Evolutionary conservation across 1,140 invertebrate genomes (phyloP).

Genomic region (Neodiprion pinetum): DNA sequence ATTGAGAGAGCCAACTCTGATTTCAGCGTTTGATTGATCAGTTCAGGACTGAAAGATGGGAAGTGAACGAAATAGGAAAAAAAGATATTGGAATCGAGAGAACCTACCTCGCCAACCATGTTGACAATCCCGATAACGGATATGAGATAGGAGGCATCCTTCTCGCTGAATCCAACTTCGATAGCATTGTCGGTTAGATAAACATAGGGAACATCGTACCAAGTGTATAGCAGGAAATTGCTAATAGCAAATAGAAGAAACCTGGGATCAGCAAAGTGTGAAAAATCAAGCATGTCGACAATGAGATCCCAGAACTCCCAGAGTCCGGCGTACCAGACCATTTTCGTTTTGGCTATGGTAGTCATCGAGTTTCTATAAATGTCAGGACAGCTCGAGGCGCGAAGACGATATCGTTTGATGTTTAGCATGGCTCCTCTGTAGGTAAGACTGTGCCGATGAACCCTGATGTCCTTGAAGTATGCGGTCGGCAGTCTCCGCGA

Average conservation of each 20-base stretch:
- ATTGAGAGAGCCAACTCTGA: no score
- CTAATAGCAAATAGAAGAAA: slow-evolving; percentile 84
- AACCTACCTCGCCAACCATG: slow-evolving; percentile 82
- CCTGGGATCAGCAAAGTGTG: slow-evolving; percentile 75
- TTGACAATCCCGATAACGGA: slow-evolving; percentile 87
- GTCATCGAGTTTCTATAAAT: slow-evolving; percentile 88
- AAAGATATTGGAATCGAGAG: neutral
- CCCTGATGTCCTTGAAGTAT: slow-evolving; percentile 73
- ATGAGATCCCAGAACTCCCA: slow-evolving; percentile 80
- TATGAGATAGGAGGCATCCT: slow-evolving; percentile 80
- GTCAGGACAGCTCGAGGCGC: slow-evolving; percentile 86
- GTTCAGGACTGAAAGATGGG: no score
- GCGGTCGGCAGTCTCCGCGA: slow-evolving; percentile 64
- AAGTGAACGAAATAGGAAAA: slow-evolving; percentile 13
- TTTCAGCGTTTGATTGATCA: no score
- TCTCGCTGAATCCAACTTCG: slow-evolving; percentile 74
- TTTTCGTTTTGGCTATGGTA: slow-evolving; percentile 81
- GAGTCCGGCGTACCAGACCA: slow-evolving; percentile 75
- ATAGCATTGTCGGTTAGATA: slow-evolving; percentile 82
- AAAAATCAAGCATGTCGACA: slow-evolving; percentile 80
- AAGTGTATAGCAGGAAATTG: slow-evolving; percentile 86
- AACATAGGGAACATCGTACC: slow-evolving; percentile 89
- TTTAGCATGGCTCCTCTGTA: slow-evolving; percentile 88
- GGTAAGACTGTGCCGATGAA: slow-evolving; percentile 79
- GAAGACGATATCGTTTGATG: slow-evolving; percentile 79